Evolutionary conservation across 2,113 vertebrate genomes (phyloP).

Genomic region (Strix uralensis): DNA sequence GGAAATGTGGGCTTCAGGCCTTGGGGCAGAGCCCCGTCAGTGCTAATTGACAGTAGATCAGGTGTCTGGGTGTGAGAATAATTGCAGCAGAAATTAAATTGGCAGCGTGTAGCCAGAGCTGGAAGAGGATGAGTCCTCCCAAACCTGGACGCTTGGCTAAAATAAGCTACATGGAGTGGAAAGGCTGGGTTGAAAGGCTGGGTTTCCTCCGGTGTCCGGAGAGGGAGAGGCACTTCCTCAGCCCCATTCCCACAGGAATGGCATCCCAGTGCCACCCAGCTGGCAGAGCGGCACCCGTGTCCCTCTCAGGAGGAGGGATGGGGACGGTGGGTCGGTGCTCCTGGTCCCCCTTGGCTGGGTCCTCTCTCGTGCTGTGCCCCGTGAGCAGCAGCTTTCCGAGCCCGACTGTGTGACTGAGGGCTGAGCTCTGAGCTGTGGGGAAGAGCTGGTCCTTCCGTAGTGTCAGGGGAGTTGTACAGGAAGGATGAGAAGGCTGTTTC

Average conservation of each 20-base stretch:
- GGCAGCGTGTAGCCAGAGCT: fast-evolving
- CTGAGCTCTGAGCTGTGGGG: not conserved
- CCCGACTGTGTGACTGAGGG: fast-evolving
- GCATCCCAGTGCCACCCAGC: not conserved
- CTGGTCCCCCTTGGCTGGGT: fast-evolving
- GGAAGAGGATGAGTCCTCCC: not conserved
- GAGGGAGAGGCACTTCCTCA: constrained; percentile 1
- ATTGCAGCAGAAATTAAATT: not conserved
- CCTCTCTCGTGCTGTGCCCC: not conserved
- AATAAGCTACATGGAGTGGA: fast-evolving
- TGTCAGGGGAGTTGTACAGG: not conserved
- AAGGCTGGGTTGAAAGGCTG: not conserved
- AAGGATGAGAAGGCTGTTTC: not conserved
- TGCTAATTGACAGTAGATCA: not conserved
- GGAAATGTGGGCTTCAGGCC: not conserved
- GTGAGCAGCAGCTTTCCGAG: not conserved
- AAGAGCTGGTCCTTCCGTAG: fast-evolving
- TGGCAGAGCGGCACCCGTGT: fast-evolving
- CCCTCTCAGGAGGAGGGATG: not conserved
- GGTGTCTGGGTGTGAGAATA: not conserved
- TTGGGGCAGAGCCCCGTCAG: not conserved
- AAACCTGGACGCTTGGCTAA: not conserved
- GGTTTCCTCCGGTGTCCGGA: not conserved
- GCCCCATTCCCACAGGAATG: fast-evolving
- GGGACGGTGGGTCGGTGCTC: fast-evolving